phyloP scores from a whole-genome alignment of 2,888 invertebrate species.

The Panzeria rudis region DNA sequence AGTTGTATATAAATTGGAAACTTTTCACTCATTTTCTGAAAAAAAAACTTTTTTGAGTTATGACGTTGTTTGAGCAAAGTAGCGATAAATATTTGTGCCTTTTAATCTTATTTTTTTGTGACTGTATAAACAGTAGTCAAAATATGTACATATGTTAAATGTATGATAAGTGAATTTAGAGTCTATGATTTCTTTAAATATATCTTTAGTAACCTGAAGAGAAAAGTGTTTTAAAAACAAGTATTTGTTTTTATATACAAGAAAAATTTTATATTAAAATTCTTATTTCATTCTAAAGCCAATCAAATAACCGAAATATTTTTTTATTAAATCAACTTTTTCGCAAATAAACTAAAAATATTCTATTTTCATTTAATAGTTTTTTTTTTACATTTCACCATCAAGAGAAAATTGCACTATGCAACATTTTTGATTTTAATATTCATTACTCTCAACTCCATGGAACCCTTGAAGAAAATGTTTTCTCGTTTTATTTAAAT shows the following conservation, averaged over 20 bases:
- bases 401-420: constrained; percentile 26
- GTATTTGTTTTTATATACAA: neutral
- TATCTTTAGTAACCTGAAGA: no score
- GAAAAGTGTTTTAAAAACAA: neutral
- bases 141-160: constrained; percentile 70
- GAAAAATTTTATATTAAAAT: neutral
- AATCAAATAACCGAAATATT: neutral
- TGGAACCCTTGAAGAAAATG: neutral
- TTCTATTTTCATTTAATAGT: neutral
- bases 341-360: neutral
- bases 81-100: neutral
- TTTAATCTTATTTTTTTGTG: constrained; percentile 20
- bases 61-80: no score
- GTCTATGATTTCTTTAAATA: constrained; percentile 28
- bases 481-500: neutral
- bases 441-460: constrained; percentile 41
- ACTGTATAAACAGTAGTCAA: constrained; percentile 38
- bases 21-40: no score
- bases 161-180: constrained; percentile 49
- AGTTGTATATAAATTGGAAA: no score
- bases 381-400: neutral
- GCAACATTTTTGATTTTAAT: constrained; percentile 41
- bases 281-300: neutral
- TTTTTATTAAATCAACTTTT: constrained; percentile 1
- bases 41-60: no score